Evolutionary conservation across 2,797 vertebrate genomes (phyloP).

Genomic region (Calcarius lapponicus): DNA sequence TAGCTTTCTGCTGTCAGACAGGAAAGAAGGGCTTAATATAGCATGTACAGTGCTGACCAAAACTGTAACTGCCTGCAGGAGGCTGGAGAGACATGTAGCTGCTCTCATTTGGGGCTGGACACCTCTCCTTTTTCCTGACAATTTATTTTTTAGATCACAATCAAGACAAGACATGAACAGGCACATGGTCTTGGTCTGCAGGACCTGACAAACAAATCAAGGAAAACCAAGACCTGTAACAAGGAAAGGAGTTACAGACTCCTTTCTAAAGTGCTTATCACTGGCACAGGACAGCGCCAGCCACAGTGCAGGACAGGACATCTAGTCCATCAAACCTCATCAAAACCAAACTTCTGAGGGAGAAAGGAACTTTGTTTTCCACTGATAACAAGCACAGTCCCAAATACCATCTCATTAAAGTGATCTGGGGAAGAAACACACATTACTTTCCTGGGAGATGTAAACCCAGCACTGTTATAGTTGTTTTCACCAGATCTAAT

Average conservation of each 20-base stretch:
- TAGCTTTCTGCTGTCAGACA: conserved; percentile 7
- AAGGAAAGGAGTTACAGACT: not conserved
- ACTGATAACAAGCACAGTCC: not conserved
- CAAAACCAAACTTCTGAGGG: not conserved
- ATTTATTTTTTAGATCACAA: not conserved
- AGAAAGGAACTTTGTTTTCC: not conserved
- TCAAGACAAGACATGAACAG: not conserved
- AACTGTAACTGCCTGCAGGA: not conserved
- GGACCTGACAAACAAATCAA: not conserved
- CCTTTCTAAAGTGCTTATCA: not conserved
- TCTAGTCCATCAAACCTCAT: not conserved
- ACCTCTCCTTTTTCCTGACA: not conserved
- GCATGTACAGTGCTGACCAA: not conserved
- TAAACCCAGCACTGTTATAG: not conserved
- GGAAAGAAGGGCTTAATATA: conserved; percentile 12
- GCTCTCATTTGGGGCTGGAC: not conserved
- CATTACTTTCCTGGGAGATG: not conserved
- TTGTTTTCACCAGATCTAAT: not conserved
- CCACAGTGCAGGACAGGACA: not conserved
- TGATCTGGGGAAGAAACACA: not conserved
- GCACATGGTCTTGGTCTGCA: not conserved
- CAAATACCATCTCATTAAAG: not conserved
- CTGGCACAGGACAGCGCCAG: not conserved
- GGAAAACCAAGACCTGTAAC: not conserved
- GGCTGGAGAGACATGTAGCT: not conserved